Percentiles rank a stretch among this genome's conserved stretches.
Conservation (phyloP, 2,888 invertebrate species). For the Ormyrus rosae region DNA sequence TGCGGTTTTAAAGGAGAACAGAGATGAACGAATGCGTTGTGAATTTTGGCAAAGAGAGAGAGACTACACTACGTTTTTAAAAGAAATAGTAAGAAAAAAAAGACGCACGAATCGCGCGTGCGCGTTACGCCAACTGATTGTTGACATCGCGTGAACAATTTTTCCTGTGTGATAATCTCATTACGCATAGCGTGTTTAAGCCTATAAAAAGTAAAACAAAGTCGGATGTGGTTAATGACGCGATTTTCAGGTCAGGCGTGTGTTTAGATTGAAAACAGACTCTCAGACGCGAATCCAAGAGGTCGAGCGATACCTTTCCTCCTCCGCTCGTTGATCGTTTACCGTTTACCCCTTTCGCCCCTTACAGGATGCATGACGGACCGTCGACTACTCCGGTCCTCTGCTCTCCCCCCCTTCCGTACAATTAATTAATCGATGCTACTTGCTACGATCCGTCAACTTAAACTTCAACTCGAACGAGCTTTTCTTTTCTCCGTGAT, state of each 20-base stretch:
- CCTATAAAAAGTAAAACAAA: conserved; percentile 61
- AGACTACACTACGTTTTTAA: conserved; percentile 66
- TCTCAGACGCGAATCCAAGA: conserved; percentile 59
- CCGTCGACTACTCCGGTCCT: conserved; percentile 65
- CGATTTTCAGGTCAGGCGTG: conserved; percentile 64
- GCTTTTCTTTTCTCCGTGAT: conserved; percentile 25
- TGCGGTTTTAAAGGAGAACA: conserved; percentile 28
- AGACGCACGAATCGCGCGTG: conserved; percentile 66
- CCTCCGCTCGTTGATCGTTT: not conserved
- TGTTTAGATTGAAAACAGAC: conserved; percentile 55
- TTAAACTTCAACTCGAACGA: conserved; percentile 12
- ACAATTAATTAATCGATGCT: conserved; percentile 2
- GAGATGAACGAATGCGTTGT: conserved; percentile 38
- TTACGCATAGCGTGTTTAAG: conserved; percentile 72
- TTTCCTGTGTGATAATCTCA: conserved; percentile 74
- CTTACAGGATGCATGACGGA: conserved; percentile 44
- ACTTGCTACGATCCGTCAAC: not conserved
- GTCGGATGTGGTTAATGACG: conserved; percentile 64
- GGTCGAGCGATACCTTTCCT: conserved; percentile 24
- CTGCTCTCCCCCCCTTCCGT: conserved; percentile 16
- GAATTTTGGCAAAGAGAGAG: conserved; percentile 58
- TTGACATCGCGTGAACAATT: conserved; percentile 73
- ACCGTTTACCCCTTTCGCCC: too few species aligned
- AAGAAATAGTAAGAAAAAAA: conserved; percentile 58
- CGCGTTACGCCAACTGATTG: conserved; percentile 71